Evolutionary conservation across 2,888 invertebrate genomes (phyloP), one percentile per base, ranked within the genome.

Genomic region (Lasioglossum figueresi): DNA sequence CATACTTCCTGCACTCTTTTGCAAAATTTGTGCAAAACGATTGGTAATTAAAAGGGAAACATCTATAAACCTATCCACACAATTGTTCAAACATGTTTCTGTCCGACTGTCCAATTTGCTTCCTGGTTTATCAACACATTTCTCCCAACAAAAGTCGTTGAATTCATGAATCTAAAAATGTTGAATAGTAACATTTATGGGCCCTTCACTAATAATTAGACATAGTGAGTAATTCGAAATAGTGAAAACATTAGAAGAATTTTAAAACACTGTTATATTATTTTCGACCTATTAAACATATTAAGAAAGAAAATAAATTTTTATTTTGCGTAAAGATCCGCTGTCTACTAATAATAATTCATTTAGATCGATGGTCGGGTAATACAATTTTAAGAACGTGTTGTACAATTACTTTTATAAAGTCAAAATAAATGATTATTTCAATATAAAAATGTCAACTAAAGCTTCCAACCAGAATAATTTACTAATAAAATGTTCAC

Each of bases 71-170:
- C 99, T 96, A 93, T 99, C 98, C 0, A 99, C 99, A 95, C 99
- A 99, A 95, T 99, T 99, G 27, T 96, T 96, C 79, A 99, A 95
- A 93, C 99, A 99, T 0, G 98, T 97, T 95, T 99, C 99, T 1
- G 98, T 98, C 92, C 97, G 96, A 80, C 97, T 97, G 94, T 99
- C 99, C 88, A 99, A 95, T 95, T 98, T 99, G 72, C 97, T 96
- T 56, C 98, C 97, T 6, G 99, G 98, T 93, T 98, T 98, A 79
- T 98, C 98, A 56, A 99, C 96, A 94, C 99, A 99, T 94, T 98
- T 98, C 31, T 99, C 99, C 99, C 99, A 99, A 94, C 99, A 99
- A 88, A 98, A 97, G 93, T 99, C 99, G 92, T 98, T 98, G 94
- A 99, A 98, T 95, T 98, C 98, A 92, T 98, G 98, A 87, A 99